Conservation (phyloP, 2,888 invertebrate species). For the Callimorpha dominula region DNA sequence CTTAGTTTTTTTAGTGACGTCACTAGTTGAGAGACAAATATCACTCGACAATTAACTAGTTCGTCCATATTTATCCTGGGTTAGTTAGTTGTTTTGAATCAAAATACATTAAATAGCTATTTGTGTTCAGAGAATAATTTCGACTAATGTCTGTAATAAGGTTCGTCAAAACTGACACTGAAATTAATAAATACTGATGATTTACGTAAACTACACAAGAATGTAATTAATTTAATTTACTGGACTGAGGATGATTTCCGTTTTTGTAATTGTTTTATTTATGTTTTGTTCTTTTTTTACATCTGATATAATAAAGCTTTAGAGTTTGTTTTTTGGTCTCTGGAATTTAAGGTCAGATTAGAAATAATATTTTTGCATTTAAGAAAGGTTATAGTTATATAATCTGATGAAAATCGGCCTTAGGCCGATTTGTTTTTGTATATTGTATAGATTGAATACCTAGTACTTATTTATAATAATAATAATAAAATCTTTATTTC, state of each 20-base stretch:
- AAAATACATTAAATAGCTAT: not conserved
- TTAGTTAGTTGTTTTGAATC: not conserved
- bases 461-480: too few species aligned
- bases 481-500: too few species aligned
- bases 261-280: not conserved
- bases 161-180: not conserved
- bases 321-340: too few species aligned
- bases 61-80: not conserved
- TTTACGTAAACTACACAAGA: not conserved
- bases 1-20: constrained; percentile 29
- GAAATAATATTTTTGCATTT: too few species aligned
- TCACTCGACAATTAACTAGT: not conserved
- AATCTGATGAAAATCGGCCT: too few species aligned
- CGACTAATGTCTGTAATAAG: not conserved
- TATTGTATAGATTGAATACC: too few species aligned
- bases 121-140: not conserved
- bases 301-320: too few species aligned
- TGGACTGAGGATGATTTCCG: not conserved
- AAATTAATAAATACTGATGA: not conserved
- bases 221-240: not conserved
- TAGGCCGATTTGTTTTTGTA: too few species aligned
- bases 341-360: too few species aligned
- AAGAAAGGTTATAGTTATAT: too few species aligned
- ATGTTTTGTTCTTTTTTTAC: too few species aligned
- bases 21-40: constrained; percentile 3